Evolutionary conservation across 2,113 vertebrate species (phyloP), one percentile per base, ranked within the genome.

Genomic region (Salvelinus namaycush): DNA sequence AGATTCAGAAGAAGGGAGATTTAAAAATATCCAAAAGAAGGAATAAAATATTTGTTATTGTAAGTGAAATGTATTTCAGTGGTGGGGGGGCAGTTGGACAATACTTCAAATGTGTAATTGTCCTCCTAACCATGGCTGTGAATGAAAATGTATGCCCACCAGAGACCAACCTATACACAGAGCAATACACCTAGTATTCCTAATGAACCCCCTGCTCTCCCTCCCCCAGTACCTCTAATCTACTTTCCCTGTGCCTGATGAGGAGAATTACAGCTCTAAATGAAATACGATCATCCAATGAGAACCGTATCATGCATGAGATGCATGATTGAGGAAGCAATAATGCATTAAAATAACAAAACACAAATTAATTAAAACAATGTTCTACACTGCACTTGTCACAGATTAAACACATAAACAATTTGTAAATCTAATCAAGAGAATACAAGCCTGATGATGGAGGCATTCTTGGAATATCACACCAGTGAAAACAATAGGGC

Each of bases 1-100:
- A 96, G 94, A 96, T 96, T 98, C 2, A 9, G 97, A 98, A 95
- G 96, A 95, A 96, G 93, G 95, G 94, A 97, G 95, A 96, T 95
- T 96, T 95, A 96, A 96, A 94, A 95, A 95, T 95, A 96, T 97
- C 94, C 95, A 95, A 94, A 95, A 95, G 94, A 95, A 93, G 94
- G 94, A 94, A 93, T 93, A 90, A 91, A 91, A 94, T 89, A 92
- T 91, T 93, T 78, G 90, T 90, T 92, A 92, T 91, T 86, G 81
- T 87, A 75, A 54, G 91, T 88, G 79, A 93, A 92, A 91, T 91
- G 94, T 89, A 91, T 91, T 90, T 83, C 90, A 93, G 90, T 74
- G 83, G 82, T 93, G 88, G 5, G 26, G 39, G 73, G 83, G 80
- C 79, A 70, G 44, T 54, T 69, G 39, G 9, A 70, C 57, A 68